Conservation (phyloP, 2,888 invertebrate species). For the Drosophila gaucha region DNA sequence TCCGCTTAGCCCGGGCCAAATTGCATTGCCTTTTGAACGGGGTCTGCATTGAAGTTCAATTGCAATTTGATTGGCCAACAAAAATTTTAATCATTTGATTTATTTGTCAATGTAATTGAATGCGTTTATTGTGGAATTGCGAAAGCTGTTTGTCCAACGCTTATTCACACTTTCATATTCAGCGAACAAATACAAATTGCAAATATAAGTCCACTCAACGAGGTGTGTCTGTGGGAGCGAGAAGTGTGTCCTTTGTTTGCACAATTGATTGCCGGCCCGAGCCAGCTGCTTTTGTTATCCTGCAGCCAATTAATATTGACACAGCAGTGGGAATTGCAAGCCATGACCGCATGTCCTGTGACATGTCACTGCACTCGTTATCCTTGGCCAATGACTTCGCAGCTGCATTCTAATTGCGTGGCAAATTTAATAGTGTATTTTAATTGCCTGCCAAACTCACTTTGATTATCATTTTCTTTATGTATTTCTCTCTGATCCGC, state of each 20-base stretch:
- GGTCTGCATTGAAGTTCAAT: background rate
- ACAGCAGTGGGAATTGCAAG: slow-evolving; percentile 47
- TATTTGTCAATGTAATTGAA: slow-evolving; percentile 55
- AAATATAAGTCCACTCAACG: slow-evolving; percentile 32
- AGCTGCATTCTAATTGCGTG: slow-evolving; percentile 36
- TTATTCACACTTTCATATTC: slow-evolving; percentile 60
- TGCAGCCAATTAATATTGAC: slow-evolving; percentile 70
- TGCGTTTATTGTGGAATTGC: slow-evolving; percentile 35
- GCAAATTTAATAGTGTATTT: slow-evolving; percentile 29
- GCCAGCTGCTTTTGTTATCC: slow-evolving; percentile 49
- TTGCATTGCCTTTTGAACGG: slow-evolving; percentile 6
- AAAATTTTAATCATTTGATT: slow-evolving; percentile 49
- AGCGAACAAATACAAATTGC: slow-evolving; percentile 36
- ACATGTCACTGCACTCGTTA: slow-evolving; percentile 23
- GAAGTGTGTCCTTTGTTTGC: slow-evolving; percentile 57
- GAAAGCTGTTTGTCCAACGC: slow-evolving; percentile 27
- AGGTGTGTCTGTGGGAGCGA: slow-evolving; percentile 12
- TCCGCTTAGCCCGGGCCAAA: slow-evolving; percentile 18
- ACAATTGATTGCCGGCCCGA: slow-evolving; percentile 66
- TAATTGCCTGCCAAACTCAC: slow-evolving; percentile 21
- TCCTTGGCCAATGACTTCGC: slow-evolving; percentile 34
- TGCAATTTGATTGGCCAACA: slow-evolving; percentile 19
- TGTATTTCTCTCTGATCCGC: slow-evolving; percentile 44
- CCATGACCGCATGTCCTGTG: slow-evolving; percentile 24
- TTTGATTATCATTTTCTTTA: slow-evolving; percentile 9